Evolutionary conservation across 2,113 vertebrate species (phyloP).

Genomic region (Pampusana beccarii): DNA sequence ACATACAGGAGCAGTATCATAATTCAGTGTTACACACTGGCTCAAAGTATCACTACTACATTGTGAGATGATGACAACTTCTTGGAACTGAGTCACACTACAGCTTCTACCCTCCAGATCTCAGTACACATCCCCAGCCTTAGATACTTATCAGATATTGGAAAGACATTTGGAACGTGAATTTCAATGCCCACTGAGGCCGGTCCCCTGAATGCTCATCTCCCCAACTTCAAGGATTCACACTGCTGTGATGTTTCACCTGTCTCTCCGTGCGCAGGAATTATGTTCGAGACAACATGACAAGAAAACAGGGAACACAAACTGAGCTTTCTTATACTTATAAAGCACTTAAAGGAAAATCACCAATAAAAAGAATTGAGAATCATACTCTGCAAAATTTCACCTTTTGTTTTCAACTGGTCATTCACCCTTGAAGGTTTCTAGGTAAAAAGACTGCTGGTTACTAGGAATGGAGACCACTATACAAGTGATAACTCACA

Average conservation of each 20-base stretch:
- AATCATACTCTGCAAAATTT: background rate
- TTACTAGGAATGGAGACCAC: background rate
- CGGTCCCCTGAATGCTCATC: background rate
- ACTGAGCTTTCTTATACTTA: background rate
- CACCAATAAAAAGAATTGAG: background rate
- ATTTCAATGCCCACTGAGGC: background rate
- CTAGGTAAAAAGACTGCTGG: background rate
- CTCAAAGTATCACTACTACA: background rate
- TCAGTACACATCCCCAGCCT: background rate
- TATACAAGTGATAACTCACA: background rate
- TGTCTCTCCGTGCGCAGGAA: background rate
- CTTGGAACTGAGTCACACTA: background rate
- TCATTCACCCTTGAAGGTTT: background rate
- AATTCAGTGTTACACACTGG: background rate
- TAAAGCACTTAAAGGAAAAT: background rate
- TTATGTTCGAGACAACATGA: background rate
- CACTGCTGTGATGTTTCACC: background rate
- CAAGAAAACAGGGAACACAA: background rate
- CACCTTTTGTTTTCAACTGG: background rate
- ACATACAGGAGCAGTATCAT: background rate
- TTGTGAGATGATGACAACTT: background rate
- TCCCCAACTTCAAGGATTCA: background rate
- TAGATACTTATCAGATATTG: background rate
- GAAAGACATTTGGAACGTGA: background rate
- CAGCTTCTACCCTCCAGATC: background rate